Percentiles rank a stretch among this genome's conserved stretches.
Evolutionary conservation across 2,888 invertebrate genomes (phyloP).

Genomic region (Agrochola lychnidis): DNA sequence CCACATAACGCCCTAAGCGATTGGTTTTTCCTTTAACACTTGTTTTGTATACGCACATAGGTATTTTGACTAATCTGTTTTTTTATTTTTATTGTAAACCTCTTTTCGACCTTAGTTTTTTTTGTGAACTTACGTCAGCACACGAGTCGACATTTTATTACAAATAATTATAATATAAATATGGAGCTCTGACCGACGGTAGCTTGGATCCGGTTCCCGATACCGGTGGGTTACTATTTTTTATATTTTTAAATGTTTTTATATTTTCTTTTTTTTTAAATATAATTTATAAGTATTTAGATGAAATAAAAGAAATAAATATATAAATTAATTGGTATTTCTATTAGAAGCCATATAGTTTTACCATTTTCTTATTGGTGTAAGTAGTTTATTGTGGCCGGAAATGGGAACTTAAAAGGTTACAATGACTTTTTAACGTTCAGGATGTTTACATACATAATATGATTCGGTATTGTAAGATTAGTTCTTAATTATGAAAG

Average conservation of each 20-base stretch:
- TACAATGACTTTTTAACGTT: background rate
- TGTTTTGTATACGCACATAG: slow-evolving; percentile 86
- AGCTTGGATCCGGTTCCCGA: too few species aligned
- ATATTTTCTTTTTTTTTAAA: too few species aligned
- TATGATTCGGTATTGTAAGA: background rate
- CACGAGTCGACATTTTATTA: slow-evolving; percentile 61
- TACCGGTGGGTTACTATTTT: too few species aligned
- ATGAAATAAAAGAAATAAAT: too few species aligned
- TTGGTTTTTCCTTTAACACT: slow-evolving; percentile 88
- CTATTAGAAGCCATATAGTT: background rate
- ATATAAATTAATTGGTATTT: background rate
- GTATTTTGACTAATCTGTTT: slow-evolving; percentile 85
- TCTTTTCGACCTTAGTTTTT: slow-evolving; percentile 63
- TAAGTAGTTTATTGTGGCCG: background rate
- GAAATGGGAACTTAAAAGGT: background rate
- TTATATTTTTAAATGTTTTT: too few species aligned
- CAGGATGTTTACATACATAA: background rate
- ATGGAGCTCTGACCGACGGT: too few species aligned
- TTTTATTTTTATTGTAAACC: slow-evolving; percentile 70
- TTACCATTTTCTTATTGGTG: background rate
- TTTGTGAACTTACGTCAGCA: slow-evolving; percentile 65
- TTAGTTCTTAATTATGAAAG: background rate
- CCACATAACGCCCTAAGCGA: slow-evolving; percentile 85
- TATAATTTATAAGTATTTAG: too few species aligned
- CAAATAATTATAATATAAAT: background rate